A percentile compares a stretch with the other conserved stretches of the same genome.
phyloP scores from a whole-genome alignment of 2,113 vertebrate genomes.

The Acanthisitta chloris region DNA sequence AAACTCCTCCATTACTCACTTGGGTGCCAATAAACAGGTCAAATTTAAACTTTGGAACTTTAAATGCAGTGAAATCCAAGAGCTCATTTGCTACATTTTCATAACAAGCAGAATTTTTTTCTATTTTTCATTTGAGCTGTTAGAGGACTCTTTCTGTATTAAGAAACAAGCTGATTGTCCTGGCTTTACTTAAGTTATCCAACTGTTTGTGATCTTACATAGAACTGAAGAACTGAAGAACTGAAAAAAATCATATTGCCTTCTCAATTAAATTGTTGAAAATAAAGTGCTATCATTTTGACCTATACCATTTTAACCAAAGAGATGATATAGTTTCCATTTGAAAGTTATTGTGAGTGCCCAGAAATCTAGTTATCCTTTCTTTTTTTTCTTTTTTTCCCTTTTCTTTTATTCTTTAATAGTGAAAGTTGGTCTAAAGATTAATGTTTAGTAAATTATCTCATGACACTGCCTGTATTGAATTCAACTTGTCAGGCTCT shows the following conservation, averaged over 20 bases:
- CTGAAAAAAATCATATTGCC: not conserved
- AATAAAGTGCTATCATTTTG: not conserved
- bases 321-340: not conserved
- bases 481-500: not conserved
- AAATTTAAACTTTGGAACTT: conserved; percentile 56
- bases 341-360: not conserved
- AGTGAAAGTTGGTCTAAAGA: not conserved
- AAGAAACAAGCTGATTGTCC: not conserved
- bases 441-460: not conserved
- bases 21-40: conserved; percentile 61
- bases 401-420: too few relatives aligned
- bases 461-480: not conserved
- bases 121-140: not conserved
- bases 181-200: not conserved
- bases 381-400: not conserved
- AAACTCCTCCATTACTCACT: conserved; percentile 58
- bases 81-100: conserved; percentile 49
- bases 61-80: conserved; percentile 44
- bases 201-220: not conserved
- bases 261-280: not conserved
- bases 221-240: not conserved
- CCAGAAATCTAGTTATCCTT: not conserved
- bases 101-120: not conserved
- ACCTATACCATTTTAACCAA: not conserved
- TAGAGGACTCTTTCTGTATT: not conserved